These are phyloP conservation scores for Eustalomyia histrio DNA, from an alignment of 2,888 invertebrate species.

Conservation along the genomic window DNA sequence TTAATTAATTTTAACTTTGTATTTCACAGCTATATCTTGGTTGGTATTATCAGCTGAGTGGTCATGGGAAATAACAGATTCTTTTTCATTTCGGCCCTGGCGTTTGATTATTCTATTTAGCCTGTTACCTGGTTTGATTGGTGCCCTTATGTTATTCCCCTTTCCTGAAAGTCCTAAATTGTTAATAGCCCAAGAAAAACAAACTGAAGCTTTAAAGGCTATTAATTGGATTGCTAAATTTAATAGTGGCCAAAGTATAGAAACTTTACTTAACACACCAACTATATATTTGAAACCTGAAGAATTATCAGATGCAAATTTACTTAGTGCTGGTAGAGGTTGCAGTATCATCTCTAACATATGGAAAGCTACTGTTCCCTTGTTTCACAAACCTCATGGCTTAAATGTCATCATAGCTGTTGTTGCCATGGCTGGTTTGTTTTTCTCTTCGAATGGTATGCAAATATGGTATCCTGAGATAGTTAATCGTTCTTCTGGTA, in stretches of 20 bases:
- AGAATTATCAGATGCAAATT: conserved; percentile 66
- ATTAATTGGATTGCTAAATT: conserved; percentile 72
- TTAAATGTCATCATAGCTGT: conserved; percentile 70
- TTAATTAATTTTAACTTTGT: too few species aligned
- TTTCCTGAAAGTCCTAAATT: conserved; percentile 75
- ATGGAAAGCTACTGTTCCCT: conserved; percentile 71
- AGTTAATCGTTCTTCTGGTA: conserved; percentile 73
- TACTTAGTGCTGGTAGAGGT: conserved; percentile 64
- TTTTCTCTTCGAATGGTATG: conserved; percentile 76
- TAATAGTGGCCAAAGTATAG: conserved; percentile 69
- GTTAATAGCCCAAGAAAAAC: conserved; percentile 70
- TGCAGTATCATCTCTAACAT: conserved; percentile 70
- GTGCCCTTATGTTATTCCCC: conserved; percentile 68
- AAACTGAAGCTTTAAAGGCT: conserved; percentile 69
- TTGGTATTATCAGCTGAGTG: conserved; percentile 71
- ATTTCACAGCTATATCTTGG: conserved; percentile 71
- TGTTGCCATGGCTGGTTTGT: conserved; percentile 71
- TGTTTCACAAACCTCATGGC: conserved; percentile 74
- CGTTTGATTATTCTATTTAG: conserved; percentile 71
- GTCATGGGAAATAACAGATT: conserved; percentile 69
- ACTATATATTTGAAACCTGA: conserved; percentile 69
- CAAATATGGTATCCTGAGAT: conserved; percentile 78
- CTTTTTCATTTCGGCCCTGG: conserved; percentile 73
- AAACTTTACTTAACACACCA: conserved; percentile 66
- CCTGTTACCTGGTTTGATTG: conserved; percentile 73